phyloP scores from a whole-genome alignment of 2,888 invertebrate species.

The Acanthopleura granulata region DNA sequence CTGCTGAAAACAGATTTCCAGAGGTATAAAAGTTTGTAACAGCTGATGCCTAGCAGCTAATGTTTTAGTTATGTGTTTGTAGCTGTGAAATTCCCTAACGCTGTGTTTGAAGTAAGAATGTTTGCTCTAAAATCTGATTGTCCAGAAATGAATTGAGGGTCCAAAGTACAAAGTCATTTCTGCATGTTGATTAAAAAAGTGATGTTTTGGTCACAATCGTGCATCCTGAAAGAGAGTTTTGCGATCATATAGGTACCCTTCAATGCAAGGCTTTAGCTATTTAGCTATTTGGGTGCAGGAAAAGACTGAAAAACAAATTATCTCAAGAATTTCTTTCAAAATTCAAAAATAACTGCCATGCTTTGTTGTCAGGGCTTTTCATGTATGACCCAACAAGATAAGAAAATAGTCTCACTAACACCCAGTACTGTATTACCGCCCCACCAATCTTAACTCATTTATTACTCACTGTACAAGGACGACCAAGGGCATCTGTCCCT shows the following conservation, averaged over 20 bases:
- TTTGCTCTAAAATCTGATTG: not conserved
- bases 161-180: not conserved
- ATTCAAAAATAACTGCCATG: not conserved
- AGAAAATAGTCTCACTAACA: not conserved
- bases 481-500: not conserved
- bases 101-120: not conserved
- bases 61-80: not conserved
- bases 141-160: not conserved
- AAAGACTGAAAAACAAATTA: not conserved
- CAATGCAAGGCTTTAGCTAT: not conserved
- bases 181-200: not conserved
- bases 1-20: not conserved
- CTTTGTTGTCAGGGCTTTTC: not conserved
- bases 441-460: not conserved
- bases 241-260: not conserved
- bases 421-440: not conserved
- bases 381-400: not conserved
- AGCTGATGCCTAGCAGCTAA: not conserved
- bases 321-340: not conserved
- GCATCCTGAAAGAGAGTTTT: not conserved
- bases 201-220: not conserved
- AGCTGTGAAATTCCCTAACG: not conserved
- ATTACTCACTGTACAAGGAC: not conserved
- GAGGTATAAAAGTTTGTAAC: not conserved
- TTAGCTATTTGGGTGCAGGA: not conserved